Percentiles rank a stretch among this genome's conserved stretches.
phyloP scores from a whole-genome alignment of 2,888 invertebrate species.

The Spilosoma lubricipeda region DNA sequence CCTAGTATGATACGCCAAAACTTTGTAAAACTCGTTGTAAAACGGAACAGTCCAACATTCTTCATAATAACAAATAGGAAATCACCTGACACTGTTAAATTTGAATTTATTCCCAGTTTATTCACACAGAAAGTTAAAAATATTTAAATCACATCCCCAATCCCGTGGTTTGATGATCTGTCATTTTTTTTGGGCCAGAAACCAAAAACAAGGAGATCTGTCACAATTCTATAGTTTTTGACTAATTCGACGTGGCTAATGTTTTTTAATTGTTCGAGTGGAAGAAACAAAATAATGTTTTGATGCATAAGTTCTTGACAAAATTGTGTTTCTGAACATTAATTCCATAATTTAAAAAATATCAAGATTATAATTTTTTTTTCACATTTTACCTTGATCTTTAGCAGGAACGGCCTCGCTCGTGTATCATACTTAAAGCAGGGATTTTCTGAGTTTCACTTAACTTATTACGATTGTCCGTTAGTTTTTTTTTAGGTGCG shows the following conservation, averaged over 20 bases:
- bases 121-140: constrained; percentile 65
- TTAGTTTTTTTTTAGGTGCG: no score
- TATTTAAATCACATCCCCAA: constrained; percentile 68
- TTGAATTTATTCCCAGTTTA: constrained; percentile 52
- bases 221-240: constrained; percentile 36
- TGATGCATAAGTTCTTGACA: neutral
- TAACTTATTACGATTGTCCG: no score
- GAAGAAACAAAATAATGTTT: neutral
- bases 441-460: no score
- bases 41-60: constrained; percentile 4
- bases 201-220: constrained; percentile 28
- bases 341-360: no score
- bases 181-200: constrained; percentile 54
- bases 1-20: constrained; percentile 65
- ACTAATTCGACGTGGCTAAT: constrained; percentile 35
- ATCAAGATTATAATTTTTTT: no score
- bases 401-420: no score
- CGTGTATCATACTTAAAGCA: no score
- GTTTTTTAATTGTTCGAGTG: neutral
- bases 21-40: constrained; percentile 19
- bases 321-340: neutral
- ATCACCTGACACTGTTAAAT: constrained; percentile 60
- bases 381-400: no score
- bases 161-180: constrained; percentile 70
- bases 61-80: constrained; percentile 27